Evolutionary conservation across 2,888 invertebrate species (phyloP).

Genomic region (Hipparchia sbordonii): DNA sequence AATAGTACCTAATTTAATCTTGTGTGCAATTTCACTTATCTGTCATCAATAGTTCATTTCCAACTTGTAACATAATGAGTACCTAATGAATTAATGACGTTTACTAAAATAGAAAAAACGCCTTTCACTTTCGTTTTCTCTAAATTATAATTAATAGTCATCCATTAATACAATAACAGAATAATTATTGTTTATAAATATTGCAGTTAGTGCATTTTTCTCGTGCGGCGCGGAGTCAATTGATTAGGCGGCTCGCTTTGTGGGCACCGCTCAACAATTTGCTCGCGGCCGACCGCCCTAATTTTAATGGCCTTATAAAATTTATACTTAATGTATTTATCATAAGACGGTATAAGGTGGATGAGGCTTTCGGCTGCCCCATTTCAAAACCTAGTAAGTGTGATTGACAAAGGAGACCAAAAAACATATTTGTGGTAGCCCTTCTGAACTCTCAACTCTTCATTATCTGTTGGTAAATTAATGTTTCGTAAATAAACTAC

Average conservation of each 20-base stretch:
- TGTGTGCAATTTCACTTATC: too few species aligned
- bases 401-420: too few species aligned
- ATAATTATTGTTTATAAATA: slow-evolving; percentile 39
- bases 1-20: too few species aligned
- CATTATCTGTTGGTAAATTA: too few species aligned
- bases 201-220: slow-evolving; percentile 43
- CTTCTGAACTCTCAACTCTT: too few species aligned
- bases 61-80: too few species aligned
- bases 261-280: slow-evolving; percentile 79
- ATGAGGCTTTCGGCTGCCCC: too few species aligned
- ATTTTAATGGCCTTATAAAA: slow-evolving; percentile 83
- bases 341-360: slow-evolving; percentile 61
- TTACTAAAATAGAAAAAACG: background rate
- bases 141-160: slow-evolving; percentile 3
- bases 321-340: slow-evolving; percentile 82
- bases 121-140: slow-evolving; percentile 16
- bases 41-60: too few species aligned
- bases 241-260: slow-evolving; percentile 79
- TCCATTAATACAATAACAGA: slow-evolving; percentile 25
- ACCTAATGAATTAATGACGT: background rate
- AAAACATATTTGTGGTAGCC: too few species aligned
- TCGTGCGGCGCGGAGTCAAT: slow-evolving; percentile 57
- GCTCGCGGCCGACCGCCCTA: slow-evolving; percentile 81
- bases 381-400: too few species aligned
- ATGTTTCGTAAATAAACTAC: too few species aligned